Conservation (phyloP, 2,888 invertebrate genomes). For the Caenorhabditis panamensis region DNA sequence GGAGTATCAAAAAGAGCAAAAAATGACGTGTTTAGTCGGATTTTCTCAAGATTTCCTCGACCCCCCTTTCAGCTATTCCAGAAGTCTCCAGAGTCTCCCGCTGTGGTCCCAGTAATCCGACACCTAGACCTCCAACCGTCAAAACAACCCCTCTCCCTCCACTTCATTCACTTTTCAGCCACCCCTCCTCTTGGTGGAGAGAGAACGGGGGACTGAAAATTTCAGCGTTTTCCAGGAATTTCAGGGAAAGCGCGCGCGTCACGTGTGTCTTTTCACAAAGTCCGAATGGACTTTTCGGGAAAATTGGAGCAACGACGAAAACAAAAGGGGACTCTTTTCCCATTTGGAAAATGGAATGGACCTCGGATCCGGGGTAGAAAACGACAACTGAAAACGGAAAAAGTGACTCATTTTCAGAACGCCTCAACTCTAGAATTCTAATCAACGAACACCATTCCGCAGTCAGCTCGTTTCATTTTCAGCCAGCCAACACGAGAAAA, state of each 20-base stretch:
- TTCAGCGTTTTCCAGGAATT: neutral
- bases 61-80: no score
- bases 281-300: neutral
- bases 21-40: no score
- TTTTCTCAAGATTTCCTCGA: no score
- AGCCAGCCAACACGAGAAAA: neutral
- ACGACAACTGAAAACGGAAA: neutral
- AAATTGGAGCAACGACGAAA: neutral
- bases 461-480: neutral
- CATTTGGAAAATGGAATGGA: neutral
- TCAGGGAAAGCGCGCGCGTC: neutral
- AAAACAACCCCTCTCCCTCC: constrained; percentile 8
- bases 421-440: neutral
- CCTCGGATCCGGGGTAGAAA: no score
- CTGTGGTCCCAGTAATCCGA: constrained; percentile 12
- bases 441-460: neutral
- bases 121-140: constrained; percentile 18
- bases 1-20: no score
- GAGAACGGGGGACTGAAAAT: neutral
- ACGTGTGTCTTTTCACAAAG: neutral
- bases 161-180: constrained; percentile 9
- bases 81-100: no score
- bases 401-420: neutral
- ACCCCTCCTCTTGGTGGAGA: neutral
- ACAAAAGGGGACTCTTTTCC: neutral